These are phyloP conservation scores for Ashinkailepas kermadecensis DNA, from an alignment of 2,888 invertebrate species.

Conservation along the genomic window DNA sequence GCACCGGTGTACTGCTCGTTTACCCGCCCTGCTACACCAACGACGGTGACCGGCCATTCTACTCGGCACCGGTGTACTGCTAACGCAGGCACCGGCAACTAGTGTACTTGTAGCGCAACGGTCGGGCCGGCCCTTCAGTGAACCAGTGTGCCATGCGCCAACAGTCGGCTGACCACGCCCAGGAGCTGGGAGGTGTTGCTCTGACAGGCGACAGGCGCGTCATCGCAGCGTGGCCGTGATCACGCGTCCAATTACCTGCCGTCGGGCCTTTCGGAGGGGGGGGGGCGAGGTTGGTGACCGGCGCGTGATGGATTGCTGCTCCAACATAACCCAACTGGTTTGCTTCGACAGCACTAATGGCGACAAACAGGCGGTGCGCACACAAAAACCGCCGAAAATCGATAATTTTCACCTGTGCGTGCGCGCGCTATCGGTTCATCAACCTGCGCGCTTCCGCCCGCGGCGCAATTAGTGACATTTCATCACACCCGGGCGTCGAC, in stretches of 20 bases:
- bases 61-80: too few relatives aligned
- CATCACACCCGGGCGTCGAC: neutral
- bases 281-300: neutral
- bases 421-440: constrained; percentile 5
- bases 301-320: neutral
- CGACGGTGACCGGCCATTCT: too few relatives aligned
- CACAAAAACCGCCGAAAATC: constrained; percentile 7
- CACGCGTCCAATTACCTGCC: neutral
- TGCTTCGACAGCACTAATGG: neutral
- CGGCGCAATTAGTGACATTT: constrained; percentile 17
- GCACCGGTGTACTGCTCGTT: too few relatives aligned
- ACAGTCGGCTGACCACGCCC: neutral
- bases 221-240: neutral
- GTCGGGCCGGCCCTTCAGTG: too few relatives aligned
- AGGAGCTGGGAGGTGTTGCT: neutral
- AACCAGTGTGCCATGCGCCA: too few relatives aligned
- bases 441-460: constrained; percentile 8
- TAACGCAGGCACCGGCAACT: too few relatives aligned
- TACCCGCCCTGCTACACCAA: too few relatives aligned
- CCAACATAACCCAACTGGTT: neutral
- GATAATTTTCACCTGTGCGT: constrained; percentile 22
- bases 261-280: neutral
- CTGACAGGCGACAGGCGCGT: neutral
- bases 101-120: too few relatives aligned
- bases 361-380: neutral